Base-by-base conservation (phyloP, 2,888 invertebrate genomes). In the Capitulum mitella region DNA sequence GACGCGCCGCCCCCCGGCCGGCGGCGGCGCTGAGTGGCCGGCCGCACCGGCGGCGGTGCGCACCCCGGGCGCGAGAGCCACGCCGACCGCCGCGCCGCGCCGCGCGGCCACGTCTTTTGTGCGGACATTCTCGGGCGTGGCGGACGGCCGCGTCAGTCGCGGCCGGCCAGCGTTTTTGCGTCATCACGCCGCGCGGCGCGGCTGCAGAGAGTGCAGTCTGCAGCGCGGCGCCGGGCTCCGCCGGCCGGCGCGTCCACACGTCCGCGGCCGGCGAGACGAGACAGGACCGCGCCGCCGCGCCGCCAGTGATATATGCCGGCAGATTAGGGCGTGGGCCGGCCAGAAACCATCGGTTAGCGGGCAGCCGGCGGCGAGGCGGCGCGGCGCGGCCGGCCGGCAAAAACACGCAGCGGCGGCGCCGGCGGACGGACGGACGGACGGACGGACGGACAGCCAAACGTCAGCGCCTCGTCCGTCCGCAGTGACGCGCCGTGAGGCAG, bases 241-340 rank as follows among this genome's bases (percentile, higher is more conserved):
- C n/a, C n/a, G n/a, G n/a, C n/a, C n/a, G n/a, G n/a, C n/a, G 61
- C 26, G 32, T 29, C 26, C 29, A 29, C 61, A 61, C 61, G n/a
- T 61, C 29, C 12, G n/a, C 32, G 10, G 61, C 61, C 10, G 14
- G 10, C 12, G 61, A 10, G 29, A 29, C 29, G 61, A 32, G 29
- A 32, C 32, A 14, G 8, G n/a, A 32, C 61, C n/a, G 32, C n/a
- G 32, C 14, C 61, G 61, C 26, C 14, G 61, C 61, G 14, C 29
- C 10, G 2, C 10, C n/a, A 61, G 32, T 61, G 61, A 61, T 61
- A 61, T 61, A 61, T 61, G 61, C 32, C n/a, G 29, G 61, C 12
- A 61, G 61, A 61, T 61, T 61, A 61, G 61, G 61, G 61, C 61
- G 32, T 61, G n/a, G 29, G 61, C 32, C 61, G 61, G 61, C 32